Evolutionary conservation across 2,888 invertebrate genomes (phyloP), one percentile per base, ranked within the genome.

Genomic region (Amiota communis): DNA sequence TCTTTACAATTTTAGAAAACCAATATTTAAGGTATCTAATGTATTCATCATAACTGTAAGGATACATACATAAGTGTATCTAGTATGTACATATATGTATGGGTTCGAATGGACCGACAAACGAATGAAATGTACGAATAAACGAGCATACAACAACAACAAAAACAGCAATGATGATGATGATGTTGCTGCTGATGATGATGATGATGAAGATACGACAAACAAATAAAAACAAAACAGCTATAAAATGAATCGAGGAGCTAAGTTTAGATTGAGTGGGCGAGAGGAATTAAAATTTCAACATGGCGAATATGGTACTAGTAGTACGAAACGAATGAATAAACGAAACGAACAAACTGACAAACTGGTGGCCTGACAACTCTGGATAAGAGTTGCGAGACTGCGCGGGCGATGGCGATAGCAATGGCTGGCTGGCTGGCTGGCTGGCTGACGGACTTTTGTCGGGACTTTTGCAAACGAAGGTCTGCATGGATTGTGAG

Each of bases 241-340:
- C 13, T n/a, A n/a, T 53, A 53, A 53, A 53, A 53, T 13, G n/a
- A 36, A 51, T 51, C 3, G 51, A 51, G n/a, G 53, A 53, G 53
- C 11, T 6, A 57, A 57, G 57, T 57, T 10, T 15, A 15, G 57
- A 13, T 88, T 88, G 87, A 88, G 88, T 88, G 88, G 88, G 88
- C 86, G 87, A 87, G 36, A 36, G 83, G 83, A 88, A 88, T 88
- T 88, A 83, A 85, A 87, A 87, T 85, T 86, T 87, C 87, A 86
- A 85, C 86, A 83, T 83, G 84, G 85, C 85, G 86, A 36, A 36
- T 36, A 36, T 36, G 6, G 4, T 36, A 36, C 6, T 36, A 36
- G 36, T 36, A 23, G 23, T 23, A 23, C 23, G 3, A 6, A 36
- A 36, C 36, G 36, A 36, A 36, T 36, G 36, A 36, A 36, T 36